Base-by-base conservation (phyloP, 2,888 invertebrate genomes). In the Macroteleia sp. region DNA sequence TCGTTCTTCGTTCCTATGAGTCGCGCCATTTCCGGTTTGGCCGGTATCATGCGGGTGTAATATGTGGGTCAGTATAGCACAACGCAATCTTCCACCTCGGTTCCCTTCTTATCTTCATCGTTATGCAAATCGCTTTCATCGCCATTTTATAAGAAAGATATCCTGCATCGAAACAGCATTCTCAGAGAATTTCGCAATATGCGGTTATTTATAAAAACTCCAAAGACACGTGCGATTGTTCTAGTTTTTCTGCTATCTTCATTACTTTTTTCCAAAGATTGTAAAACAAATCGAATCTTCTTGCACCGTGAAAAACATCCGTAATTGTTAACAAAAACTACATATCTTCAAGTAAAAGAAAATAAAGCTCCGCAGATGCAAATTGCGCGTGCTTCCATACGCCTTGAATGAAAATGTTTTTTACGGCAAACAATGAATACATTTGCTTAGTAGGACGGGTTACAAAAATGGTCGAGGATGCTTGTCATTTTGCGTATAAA, bases 91-190 rank as follows among this genome's bases (percentile, higher is more conserved):
- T 64, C 66, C 66, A 48, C 54, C 44, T 61, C 36, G 36, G 12
- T 54, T 57, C 30, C 57, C 56, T 62, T 25, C 74, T 77, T 80
- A 80, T 80, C 80, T 66, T 44, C 54, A 34, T 64, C 64, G 71
- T 80, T 80, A 80, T 80, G 80, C 75, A 77, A 77, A 80, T 80
- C 52, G 62, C 57, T 75, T 59, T 67, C 73, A 62, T 74, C 74
- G 69, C 22, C 16, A 8, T 8, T 17, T 52, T 19, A 41, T 39
- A 66, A 66, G 48, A 73, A 59, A 42, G 42, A 44, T 16, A 36
- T 62, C 67, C 50, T 39, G 70, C 62, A 62, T 61, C 42, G 12
- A 16, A 8, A 57, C 54, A 39, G 4, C 28, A 14, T 39, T 16
- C 20, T 32, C 30, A 12, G 17, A 17, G 2, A 19, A 25, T 46